Percentiles rank a stretch among this genome's conserved stretches.
These are phyloP conservation scores for Procambarus virginalis DNA, from an alignment of 1,140 invertebrate species.

Conservation along the genomic window DNA sequence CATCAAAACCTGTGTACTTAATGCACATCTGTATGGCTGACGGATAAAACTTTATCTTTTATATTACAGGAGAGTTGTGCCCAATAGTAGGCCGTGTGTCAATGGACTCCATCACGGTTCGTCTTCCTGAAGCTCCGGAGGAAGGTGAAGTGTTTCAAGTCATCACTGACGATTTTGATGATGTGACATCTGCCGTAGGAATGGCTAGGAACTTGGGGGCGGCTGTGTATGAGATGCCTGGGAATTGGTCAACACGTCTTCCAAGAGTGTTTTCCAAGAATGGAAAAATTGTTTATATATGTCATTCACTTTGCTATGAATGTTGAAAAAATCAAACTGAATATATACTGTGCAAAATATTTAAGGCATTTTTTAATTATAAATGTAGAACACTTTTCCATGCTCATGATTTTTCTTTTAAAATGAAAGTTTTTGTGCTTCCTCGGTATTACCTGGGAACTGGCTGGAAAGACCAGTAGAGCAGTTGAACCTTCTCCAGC, in stretches of 20 bases:
- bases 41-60: too few species aligned
- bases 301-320: constrained; percentile 38
- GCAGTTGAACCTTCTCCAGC: too few species aligned
- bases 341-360: too few species aligned
- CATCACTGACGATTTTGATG: constrained; percentile 61
- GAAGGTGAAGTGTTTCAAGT: constrained; percentile 57
- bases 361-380: too few species aligned
- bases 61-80: constrained; percentile 54
- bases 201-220: constrained; percentile 53
- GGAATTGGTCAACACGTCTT: constrained; percentile 64
- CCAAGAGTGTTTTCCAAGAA: constrained; percentile 42
- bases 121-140: constrained; percentile 43
- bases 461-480: too few species aligned
- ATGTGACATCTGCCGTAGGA: constrained; percentile 59
- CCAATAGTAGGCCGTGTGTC: constrained; percentile 68
- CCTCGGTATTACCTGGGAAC: too few species aligned
- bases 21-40: too few species aligned
- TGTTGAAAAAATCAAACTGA: constrained; percentile 12
- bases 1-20: too few species aligned
- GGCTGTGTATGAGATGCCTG: constrained; percentile 60
- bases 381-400: too few species aligned
- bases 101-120: constrained; percentile 67
- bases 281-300: constrained; percentile 51
- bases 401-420: too few species aligned
- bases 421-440: too few species aligned